Percentiles rank a stretch among this genome's conserved stretches.
phyloP scores from a whole-genome alignment of 2,797 vertebrate genomes.

The Holocentrus rufus region DNA sequence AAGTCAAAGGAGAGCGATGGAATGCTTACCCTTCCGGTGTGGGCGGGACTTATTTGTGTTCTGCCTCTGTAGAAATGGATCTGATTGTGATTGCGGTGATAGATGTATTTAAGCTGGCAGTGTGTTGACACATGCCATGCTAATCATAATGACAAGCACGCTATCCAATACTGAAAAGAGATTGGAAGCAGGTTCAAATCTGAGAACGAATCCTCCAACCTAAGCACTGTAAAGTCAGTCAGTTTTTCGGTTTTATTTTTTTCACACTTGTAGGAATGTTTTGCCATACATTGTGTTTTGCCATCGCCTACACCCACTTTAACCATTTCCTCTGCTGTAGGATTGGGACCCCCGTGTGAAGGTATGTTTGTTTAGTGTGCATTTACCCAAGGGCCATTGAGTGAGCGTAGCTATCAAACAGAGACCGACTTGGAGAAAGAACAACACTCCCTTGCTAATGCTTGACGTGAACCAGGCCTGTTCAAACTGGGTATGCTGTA shows the following conservation, averaged over 20 bases:
- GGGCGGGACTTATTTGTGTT: no score
- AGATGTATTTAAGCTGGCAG: background rate
- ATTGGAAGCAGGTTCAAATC: background rate
- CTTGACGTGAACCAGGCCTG: slow-evolving; percentile 58
- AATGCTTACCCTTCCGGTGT: no score
- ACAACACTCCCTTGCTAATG: slow-evolving; percentile 52
- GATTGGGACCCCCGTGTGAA: slow-evolving; percentile 37
- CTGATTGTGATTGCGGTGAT: background rate
- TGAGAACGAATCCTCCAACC: background rate
- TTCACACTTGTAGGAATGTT: slow-evolving; percentile 32
- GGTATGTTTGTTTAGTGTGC: slow-evolving; percentile 65
- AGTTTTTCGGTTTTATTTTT: slow-evolving; percentile 20
- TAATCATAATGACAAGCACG: background rate
- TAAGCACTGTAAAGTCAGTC: background rate
- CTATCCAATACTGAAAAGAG: background rate
- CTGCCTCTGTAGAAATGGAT: background rate
- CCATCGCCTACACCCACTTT: slow-evolving; percentile 47
- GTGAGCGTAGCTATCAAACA: slow-evolving; percentile 32
- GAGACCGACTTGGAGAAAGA: slow-evolving; percentile 44
- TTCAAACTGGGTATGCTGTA: slow-evolving; percentile 32
- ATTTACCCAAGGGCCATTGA: slow-evolving; percentile 37
- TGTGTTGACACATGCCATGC: background rate
- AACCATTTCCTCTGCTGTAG: slow-evolving; percentile 60
- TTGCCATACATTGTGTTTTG: slow-evolving; percentile 53
- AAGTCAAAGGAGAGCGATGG: no score